These are phyloP conservation scores for Mus musculus DNA, from an alignment of 2,113 vertebrate genomes.

Conservation along the genomic window GRCm39 chr3:69694001-69694500, in stretches of 20 bases:
- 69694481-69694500: constrained; percentile 19
- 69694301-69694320: background rate
- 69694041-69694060: background rate
- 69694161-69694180: background rate
- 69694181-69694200: background rate
- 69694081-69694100: background rate
- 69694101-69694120: background rate
- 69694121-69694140: background rate
- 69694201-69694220: background rate
- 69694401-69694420: background rate
- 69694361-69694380: no score
- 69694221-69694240: background rate
- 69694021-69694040: background rate
- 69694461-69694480: background rate
- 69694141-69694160: background rate
- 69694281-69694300: background rate
- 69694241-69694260: background rate
- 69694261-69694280: background rate
- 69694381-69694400: background rate
- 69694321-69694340: no score
- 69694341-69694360: background rate
- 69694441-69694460: background rate
- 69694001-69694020: background rate
- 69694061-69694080: background rate
- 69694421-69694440: background rate